A percentile compares a stretch with the other conserved stretches of the same genome.
Conservation (phyloP, 2,888 invertebrate genomes). For the Drosophila percnosoma region DNA sequence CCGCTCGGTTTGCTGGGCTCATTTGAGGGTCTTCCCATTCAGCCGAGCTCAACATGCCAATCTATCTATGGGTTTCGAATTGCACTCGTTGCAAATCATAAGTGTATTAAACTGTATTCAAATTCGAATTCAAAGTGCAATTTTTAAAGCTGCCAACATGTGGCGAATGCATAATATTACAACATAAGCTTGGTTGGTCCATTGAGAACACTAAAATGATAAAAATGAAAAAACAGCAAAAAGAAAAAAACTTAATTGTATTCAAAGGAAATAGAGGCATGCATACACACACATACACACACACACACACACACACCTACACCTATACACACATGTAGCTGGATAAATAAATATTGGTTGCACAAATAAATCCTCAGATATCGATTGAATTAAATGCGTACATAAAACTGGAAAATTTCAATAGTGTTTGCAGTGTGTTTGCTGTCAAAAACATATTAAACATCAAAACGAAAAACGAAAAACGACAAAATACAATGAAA, state of each 20-base stretch:
- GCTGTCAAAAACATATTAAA: constrained; percentile 19
- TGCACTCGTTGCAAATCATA: background rate
- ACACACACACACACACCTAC: background rate
- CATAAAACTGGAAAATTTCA: constrained; percentile 17
- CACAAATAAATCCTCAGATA: constrained; percentile 19
- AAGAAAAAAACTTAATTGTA: constrained; percentile 4
- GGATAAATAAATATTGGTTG: constrained; percentile 6
- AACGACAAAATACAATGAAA: background rate
- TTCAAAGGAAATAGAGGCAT: background rate
- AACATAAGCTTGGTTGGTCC: constrained; percentile 25
- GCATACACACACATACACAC: background rate
- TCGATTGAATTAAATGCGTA: constrained; percentile 26
- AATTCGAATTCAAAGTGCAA: background rate
- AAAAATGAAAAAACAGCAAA: background rate
- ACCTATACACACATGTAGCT: background rate
- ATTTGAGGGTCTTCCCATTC: background rate
- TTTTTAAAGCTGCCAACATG: constrained; percentile 5
- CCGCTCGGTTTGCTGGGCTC: background rate
- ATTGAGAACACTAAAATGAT: background rate
- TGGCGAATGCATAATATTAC: constrained; percentile 23
- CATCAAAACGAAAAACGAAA: background rate
- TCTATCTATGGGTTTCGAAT: background rate
- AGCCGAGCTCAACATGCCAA: background rate
- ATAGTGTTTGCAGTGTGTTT: constrained; percentile 1
- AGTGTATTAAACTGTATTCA: background rate